phyloP scores from a whole-genome alignment of 2,888 invertebrate species.

The Acanthosepion lycidas region DNA sequence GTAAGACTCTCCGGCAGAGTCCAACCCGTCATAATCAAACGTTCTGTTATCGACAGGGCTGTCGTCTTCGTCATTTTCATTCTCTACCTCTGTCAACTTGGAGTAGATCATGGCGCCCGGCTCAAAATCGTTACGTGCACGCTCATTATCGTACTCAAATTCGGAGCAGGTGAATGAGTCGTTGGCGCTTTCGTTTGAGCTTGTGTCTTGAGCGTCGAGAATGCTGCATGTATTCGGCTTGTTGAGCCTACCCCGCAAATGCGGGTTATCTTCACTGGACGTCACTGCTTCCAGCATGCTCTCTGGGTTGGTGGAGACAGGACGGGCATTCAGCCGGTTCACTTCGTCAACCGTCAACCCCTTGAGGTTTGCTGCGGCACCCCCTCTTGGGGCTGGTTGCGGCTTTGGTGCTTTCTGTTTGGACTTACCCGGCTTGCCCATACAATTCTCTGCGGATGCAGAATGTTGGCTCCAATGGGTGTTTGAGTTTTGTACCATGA shows the following conservation, averaged over 20 bases:
- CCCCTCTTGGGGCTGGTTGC: conserved; percentile 88
- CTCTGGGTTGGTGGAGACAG: conserved; percentile 88
- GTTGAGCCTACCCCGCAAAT: conserved; percentile 57
- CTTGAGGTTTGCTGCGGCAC: conserved; percentile 75
- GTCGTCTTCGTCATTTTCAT: conserved; percentile 68
- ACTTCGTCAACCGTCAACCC: conserved; percentile 95
- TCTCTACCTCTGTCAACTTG: conserved; percentile 75
- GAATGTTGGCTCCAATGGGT: conserved; percentile 55
- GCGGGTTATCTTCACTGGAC: conserved; percentile 78
- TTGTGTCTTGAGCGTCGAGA: conserved; percentile 73
- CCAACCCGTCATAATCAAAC: conserved; percentile 86
- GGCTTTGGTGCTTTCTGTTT: conserved; percentile 37
- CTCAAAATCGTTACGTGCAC: conserved; percentile 64
- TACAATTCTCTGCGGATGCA: neutral
- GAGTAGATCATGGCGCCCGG: conserved; percentile 77
- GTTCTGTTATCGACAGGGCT: conserved; percentile 70
- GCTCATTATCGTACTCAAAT: conserved; percentile 92
- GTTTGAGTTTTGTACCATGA: conserved; percentile 59
- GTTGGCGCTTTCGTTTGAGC: conserved; percentile 90
- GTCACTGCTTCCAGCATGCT: conserved; percentile 95
- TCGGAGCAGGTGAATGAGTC: conserved; percentile 98
- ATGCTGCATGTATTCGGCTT: conserved; percentile 71
- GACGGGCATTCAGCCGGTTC: conserved; percentile 89
- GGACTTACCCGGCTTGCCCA: conserved; percentile 25
- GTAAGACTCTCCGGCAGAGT: conserved; percentile 93